Conservation (phyloP, 2,888 invertebrate genomes). For the Euzophera pinguis region DNA sequence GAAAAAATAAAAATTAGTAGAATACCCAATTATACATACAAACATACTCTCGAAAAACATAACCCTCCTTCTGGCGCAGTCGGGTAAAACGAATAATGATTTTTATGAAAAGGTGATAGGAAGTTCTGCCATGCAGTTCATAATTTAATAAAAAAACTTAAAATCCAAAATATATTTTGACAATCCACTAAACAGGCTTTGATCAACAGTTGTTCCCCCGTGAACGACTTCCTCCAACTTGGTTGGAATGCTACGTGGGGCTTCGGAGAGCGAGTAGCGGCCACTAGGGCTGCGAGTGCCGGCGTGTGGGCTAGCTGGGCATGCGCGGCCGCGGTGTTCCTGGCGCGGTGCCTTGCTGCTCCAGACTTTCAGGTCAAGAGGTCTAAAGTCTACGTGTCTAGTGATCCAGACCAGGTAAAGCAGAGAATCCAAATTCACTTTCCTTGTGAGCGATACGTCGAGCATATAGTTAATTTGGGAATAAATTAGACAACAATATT, state of each 20-base stretch:
- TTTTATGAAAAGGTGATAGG: too few species aligned
- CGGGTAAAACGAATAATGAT: too few species aligned
- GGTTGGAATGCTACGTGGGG: slow-evolving; percentile 48
- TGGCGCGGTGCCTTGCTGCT: slow-evolving; percentile 62
- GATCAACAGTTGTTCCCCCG: slow-evolving; percentile 55
- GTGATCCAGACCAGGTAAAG: slow-evolving; percentile 54
- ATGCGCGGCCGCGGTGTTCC: slow-evolving; percentile 52
- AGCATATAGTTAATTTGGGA: background rate
- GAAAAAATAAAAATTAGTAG: too few species aligned
- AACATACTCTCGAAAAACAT: too few species aligned
- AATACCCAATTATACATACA: too few species aligned
- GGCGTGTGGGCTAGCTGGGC: slow-evolving; percentile 64
- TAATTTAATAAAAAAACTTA: too few species aligned
- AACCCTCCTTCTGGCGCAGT: too few species aligned
- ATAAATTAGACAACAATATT: too few species aligned
- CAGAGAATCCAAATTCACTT: background rate
- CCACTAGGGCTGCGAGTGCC: slow-evolving; percentile 56
- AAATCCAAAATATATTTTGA: too few species aligned
- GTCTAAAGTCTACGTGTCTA: slow-evolving; percentile 48
- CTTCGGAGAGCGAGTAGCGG: slow-evolving; percentile 46
- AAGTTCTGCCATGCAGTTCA: too few species aligned
- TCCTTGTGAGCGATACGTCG: background rate
- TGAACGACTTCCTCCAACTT: slow-evolving; percentile 43
- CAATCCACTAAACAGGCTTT: background rate
- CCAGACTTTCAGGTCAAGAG: slow-evolving; percentile 58